Evolutionary conservation across 2,888 invertebrate genomes (phyloP).

Genomic region (Punctoribates punctum): DNA sequence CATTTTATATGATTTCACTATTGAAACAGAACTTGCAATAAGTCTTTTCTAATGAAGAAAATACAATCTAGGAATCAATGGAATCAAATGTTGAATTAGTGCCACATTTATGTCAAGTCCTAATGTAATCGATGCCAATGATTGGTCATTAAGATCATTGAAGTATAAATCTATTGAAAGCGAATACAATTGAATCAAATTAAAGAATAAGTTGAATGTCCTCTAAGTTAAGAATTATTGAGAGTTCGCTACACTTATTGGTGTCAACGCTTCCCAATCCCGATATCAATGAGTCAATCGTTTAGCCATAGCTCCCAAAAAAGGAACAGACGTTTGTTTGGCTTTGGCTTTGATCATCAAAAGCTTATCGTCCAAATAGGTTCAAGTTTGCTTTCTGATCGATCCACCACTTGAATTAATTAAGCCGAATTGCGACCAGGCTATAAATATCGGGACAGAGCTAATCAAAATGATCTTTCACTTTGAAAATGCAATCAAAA

Average conservation of each 20-base stretch:
- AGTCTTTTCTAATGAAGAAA: no score
- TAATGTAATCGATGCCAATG: neutral
- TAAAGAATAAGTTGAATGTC: slow-evolving; percentile 8
- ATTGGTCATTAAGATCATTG: slow-evolving; percentile 11
- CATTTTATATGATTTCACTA: neutral
- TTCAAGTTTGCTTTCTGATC: no score
- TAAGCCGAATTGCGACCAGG: no score
- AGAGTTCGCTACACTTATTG: slow-evolving; percentile 28
- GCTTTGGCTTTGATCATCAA: neutral
- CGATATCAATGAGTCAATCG: neutral
- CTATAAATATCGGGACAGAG: no score
- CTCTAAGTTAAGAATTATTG: slow-evolving; percentile 9
- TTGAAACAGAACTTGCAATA: no score
- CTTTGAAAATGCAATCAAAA: no score
- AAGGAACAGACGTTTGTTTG: neutral
- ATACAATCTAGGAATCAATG: neutral
- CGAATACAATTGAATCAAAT: slow-evolving; percentile 6
- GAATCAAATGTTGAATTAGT: no score
- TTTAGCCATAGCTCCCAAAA: neutral
- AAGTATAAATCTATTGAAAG: slow-evolving; percentile 21
- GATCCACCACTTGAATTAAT: no score
- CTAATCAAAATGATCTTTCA: no score
- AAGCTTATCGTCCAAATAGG: no score
- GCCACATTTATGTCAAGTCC: no score
- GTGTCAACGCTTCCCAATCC: slow-evolving; percentile 7